Conservation (phyloP, 2,888 invertebrate species). For the Macropis europaea region DNA sequence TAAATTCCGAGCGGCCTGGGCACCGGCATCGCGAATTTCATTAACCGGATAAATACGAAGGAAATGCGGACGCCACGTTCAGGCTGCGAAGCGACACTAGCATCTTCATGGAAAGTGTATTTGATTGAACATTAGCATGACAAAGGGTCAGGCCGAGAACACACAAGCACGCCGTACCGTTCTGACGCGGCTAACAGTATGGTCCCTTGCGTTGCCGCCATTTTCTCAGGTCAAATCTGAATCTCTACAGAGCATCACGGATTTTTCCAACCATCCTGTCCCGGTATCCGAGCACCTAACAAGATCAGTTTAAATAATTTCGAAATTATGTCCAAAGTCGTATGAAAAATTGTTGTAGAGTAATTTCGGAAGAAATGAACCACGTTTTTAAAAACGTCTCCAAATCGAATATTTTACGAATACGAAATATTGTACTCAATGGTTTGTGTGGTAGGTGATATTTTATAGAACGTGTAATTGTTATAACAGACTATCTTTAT, state of each 20-base stretch:
- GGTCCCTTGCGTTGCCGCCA: slow-evolving; percentile 22
- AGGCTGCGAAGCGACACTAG: slow-evolving; percentile 32
- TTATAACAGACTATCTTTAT: too few species aligned
- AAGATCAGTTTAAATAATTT: too few species aligned
- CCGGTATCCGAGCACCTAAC: background rate
- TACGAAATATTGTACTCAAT: too few species aligned
- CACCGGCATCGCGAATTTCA: slow-evolving; percentile 59
- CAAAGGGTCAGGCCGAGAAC: slow-evolving; percentile 57
- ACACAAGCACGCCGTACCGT: background rate
- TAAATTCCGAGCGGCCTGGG: slow-evolving; percentile 45
- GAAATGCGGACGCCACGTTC: slow-evolving; percentile 37
- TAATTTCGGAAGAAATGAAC: too few species aligned
- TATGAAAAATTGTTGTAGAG: too few species aligned
- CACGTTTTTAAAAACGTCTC: too few species aligned
- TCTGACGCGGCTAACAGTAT: background rate
- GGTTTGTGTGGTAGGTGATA: too few species aligned
- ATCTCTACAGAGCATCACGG: too few species aligned
- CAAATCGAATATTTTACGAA: too few species aligned
- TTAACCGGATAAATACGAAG: slow-evolving; percentile 65
- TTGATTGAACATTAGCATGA: slow-evolving; percentile 73
- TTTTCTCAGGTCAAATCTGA: slow-evolving; percentile 4
- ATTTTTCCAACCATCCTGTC: too few species aligned
- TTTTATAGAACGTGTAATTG: too few species aligned
- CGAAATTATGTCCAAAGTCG: too few species aligned
- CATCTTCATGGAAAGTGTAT: slow-evolving; percentile 46